Evolutionary conservation across 2,797 vertebrate genomes (phyloP), one percentile per base, ranked within the genome.

Genomic region (Rhyacichthys aspro): DNA sequence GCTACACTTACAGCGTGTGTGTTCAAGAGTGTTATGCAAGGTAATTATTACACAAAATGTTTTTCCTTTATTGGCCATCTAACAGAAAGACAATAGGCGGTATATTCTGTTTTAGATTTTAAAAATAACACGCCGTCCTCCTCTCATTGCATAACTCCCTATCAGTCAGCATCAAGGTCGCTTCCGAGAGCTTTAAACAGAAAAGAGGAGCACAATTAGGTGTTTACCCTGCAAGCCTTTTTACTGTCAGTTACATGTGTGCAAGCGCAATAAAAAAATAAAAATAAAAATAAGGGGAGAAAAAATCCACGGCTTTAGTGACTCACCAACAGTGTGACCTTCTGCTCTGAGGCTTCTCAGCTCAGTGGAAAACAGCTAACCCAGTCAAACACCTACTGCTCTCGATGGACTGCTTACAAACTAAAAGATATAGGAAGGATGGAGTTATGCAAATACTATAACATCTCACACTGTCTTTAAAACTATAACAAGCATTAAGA

Each of bases 251-350:
- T 48, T 58, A 75, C 54, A 45, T 8, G 65, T 14, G 45, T 7
- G 50, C 15, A 47, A 43, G 48, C 41, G 56, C 49, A 52, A 44
- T 55, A 23, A 33, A 32, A 5, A 28, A 28, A 28, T 28, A 28
- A 28, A 2, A 28, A 28, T 28, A 5, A 5, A n/a, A n/a, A n/a
- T n/a, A n/a, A n/a, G n/a, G n/a, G n/a, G n/a, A 5, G 19, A 23
- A 18, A 33, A 62, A 63, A 63, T 61, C 83, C 59, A 62, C 41
- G 41, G 78, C 78, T 52, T 54, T 38, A 42, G 17, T 81, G 75
- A 86, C 75, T 78, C 79, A 81, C 75, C 66, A 73, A 63, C 72
- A 63, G 82, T 57, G 78, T 89, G 85, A 89, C 90, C 89, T 90
- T 87, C 75, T 90, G 89, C 86, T 90, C 75, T 67, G 41, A 16